phyloP scores from a whole-genome alignment of 2,797 vertebrate genomes.

The Numenius phaeopus region DNA sequence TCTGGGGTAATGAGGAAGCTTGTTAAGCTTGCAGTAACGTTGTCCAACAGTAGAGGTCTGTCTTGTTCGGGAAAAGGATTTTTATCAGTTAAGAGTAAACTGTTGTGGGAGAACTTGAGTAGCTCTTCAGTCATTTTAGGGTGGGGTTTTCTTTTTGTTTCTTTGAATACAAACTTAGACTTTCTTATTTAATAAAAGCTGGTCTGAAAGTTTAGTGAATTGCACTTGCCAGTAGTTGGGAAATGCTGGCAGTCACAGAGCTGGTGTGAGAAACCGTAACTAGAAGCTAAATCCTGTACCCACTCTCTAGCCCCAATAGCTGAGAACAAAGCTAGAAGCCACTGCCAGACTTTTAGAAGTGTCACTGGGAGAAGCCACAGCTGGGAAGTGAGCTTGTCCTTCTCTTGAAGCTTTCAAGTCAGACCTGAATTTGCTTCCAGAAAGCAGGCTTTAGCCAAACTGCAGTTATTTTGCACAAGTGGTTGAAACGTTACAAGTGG shows the following conservation, averaged over 20 bases:
- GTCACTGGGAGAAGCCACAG: not conserved
- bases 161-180: not conserved
- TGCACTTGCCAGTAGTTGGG: not conserved
- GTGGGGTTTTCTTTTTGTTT: not conserved
- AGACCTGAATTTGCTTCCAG: not conserved
- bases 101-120: not conserved
- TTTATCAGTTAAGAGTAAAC: not conserved
- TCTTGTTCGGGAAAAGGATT: not conserved
- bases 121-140: not conserved
- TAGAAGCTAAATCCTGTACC: not conserved
- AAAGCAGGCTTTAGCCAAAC: not conserved
- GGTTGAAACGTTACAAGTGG: not conserved
- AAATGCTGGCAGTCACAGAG: not conserved
- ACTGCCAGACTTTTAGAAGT: not conserved
- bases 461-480: not conserved
- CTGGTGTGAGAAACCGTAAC: not conserved
- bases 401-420: not conserved
- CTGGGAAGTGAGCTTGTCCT: not conserved
- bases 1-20: fast-evolving
- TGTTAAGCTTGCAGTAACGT: not conserved
- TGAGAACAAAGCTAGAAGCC: not conserved
- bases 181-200: not conserved
- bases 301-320: fast-evolving
- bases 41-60: constrained; percentile 38
- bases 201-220: not conserved